Base-by-base conservation (phyloP, 1,140 invertebrate species). In the Amphibalanus amphitrite region DNA sequence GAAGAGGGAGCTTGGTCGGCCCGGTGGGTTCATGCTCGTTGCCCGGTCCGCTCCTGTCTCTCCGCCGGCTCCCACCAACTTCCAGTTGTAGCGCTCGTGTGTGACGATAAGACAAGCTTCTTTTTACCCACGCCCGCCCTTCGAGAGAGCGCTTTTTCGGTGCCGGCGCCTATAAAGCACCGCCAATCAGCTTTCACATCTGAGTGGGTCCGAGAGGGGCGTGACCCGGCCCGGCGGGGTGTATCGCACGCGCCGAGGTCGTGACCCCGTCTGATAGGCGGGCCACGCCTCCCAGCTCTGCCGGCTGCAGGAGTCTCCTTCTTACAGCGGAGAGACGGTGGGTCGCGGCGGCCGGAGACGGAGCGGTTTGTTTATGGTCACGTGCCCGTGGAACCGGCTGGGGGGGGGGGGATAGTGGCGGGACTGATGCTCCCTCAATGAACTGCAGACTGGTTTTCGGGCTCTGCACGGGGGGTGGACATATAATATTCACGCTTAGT, bases 101-200 rank as follows among this genome's bases (percentile, higher is more conserved):
- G 33, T 38, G 33, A 15, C 33, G 33, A 38, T 38, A 38, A 38
- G 33, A 38, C 33, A 15, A 15, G 33, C 33, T 38, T 15, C 33
- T 38, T 38, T 38, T 38, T 38, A 38, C 47, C 10, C 47, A 59
- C 6, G 6, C 10, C 47, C 47, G 47, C 23, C 47, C 23, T 59
- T 59, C 47, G 33, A 15, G 33, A 38, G 33, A 38, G 15, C 15
- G 33, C 20, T 59, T 59, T 59, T 59, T 23, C 47, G 6, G 20
- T 20, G 17, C 6, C 47, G 13, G 6, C 47, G 47, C 47, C 47
- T 13, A 23, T 59, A 59, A 59, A 59, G 47, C 20, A 59, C 23
- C 47, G 47, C 47, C 47, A 59, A 59, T 59, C 47, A 59, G 47
- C 47, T 59, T 59, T 59, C 47, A 59, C 47, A 59, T 59, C 47